Base-by-base conservation (phyloP, 2,888 invertebrate genomes). In the Drosophila affinis region DNA sequence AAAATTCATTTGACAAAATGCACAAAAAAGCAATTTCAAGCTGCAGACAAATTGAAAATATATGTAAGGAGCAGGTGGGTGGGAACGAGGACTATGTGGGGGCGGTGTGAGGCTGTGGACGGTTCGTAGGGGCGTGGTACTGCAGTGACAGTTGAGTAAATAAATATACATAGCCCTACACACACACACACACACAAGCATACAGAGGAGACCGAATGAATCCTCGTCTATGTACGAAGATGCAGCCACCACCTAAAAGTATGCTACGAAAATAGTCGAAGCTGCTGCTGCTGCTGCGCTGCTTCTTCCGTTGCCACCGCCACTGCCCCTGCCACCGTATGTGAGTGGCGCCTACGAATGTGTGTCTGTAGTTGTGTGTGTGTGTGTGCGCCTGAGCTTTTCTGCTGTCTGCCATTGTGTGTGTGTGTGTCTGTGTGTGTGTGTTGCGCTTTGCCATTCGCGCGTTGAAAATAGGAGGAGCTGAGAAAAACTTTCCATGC, bases 381-480 rank as follows among this genome's bases (percentile, higher is more conserved):
- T 61, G 65, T 72, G 73, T 72, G 65, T 67, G 67, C 24, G 56
- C 46, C 51, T 60, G 52, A 71, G 70, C 73, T 73, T 75, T 73
- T 68, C 44, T 57, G 56, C 39, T 48, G 32, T 59, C 7, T 57
- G 12, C 29, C 52, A 55, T 47, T 54, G 54, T 53, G 54, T 63
- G 53, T 61, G 56, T 54, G 63, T 62, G 73, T 72, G 63, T 67
- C 64, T 44, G 65, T 72, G 73, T 72, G 65, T 67, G 67, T 45
- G 65, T 75, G 69, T 78, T 82, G 73, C 78, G 83, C 78, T 77
- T 78, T 72, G 82, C 89, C 88, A 90, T 90, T 90, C 90, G 90
- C 84, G 89, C 84, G 87, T 77, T 79, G 78, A 89, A 90, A 90
- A 89, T 90, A 90, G 90, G 90, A 90, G 90, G 90, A 90, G 90